These are phyloP conservation scores for Phalacrocorax pelagicus DNA, from an alignment of 2,113 vertebrate species.

Conservation along the genomic window DNA sequence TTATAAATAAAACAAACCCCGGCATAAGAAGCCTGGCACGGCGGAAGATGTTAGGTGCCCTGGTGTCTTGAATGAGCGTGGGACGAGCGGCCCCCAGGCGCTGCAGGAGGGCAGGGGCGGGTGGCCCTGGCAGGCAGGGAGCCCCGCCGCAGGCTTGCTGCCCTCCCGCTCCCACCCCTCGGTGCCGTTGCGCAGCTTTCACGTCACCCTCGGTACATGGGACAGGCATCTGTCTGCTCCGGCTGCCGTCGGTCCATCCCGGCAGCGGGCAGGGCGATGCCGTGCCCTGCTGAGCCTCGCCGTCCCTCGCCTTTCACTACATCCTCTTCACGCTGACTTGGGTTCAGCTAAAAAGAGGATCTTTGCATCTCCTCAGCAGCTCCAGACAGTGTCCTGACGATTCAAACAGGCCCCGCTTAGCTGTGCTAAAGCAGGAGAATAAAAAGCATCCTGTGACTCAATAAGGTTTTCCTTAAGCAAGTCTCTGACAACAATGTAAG, in stretches of 20 bases:
- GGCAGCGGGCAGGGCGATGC: neutral
- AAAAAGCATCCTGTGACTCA: neutral
- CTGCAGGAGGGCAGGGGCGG: too few species aligned
- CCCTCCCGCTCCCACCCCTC: neutral
- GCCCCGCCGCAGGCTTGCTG: neutral
- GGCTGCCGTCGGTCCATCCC: neutral
- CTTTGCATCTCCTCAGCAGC: neutral
- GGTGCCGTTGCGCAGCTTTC: neutral
- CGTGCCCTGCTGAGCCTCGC: neutral
- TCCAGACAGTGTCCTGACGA: neutral
- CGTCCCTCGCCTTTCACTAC: neutral
- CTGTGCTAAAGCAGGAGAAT: neutral
- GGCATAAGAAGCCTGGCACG: neutral
- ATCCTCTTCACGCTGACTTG: neutral
- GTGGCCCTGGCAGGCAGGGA: neutral
- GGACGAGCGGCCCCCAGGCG: too few species aligned
- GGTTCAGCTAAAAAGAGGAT: neutral
- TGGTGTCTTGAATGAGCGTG: accelerated
- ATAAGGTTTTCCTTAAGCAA: neutral
- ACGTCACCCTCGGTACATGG: neutral
- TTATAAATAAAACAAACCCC: neutral
- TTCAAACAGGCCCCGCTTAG: neutral
- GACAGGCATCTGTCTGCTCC: neutral
- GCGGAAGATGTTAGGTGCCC: accelerated
- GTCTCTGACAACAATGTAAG: neutral